Evolutionary conservation across 2,797 vertebrate species (phyloP).

Genomic region (Cephalopachus bancanus): DNA sequence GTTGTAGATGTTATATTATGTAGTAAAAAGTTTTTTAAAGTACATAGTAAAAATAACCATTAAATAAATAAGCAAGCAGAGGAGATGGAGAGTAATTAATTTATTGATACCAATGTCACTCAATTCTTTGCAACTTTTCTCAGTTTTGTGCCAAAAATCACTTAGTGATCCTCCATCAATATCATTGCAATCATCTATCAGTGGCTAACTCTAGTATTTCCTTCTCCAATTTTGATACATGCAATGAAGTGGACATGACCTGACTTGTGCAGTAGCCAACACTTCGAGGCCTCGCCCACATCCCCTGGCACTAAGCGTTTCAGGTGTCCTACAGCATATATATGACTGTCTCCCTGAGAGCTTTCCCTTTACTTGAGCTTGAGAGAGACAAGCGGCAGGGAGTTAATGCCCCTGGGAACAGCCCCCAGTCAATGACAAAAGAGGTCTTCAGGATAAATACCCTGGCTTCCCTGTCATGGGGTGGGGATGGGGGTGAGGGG

Average conservation of each 20-base stretch:
- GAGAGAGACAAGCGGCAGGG: neutral
- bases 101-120: neutral
- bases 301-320: neutral
- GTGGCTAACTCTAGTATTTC: no score
- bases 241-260: neutral
- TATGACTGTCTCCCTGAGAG: neutral
- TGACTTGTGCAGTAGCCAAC: neutral
- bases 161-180: neutral
- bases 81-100: neutral
- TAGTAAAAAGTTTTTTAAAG: neutral
- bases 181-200: neutral
- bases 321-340: neutral
- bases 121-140: slow-evolving; percentile 11
- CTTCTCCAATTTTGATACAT: neutral
- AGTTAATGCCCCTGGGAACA: neutral
- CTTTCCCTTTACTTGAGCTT: neutral
- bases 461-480: neutral
- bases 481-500: no score
- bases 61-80: neutral
- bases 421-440: neutral
- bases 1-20: neutral
- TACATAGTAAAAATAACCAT: neutral
- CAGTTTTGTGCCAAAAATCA: neutral
- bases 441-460: neutral
- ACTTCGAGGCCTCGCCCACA: neutral